Evolutionary conservation across 2,888 invertebrate species (phyloP), one percentile per base, ranked within the genome.

Genomic region (Timandra comae): DNA sequence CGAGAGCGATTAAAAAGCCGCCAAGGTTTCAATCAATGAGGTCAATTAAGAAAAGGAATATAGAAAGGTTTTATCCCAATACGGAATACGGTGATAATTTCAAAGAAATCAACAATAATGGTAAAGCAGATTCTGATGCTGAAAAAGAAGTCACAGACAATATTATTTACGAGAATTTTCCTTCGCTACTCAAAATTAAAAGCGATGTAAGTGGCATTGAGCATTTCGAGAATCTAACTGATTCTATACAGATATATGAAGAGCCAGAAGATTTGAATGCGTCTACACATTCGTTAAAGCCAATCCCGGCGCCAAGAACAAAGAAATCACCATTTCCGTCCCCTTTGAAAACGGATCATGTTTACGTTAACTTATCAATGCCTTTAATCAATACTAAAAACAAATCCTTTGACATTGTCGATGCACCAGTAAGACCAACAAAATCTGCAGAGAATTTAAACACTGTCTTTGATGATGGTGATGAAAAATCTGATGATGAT

Each of bases 201-300:
- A 67, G 76, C 3, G 63, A 76, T 44, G 74, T 81, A 33, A 84
- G 80, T 50, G 84, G 79, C 5, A 63, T 79, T 2, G 80, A 81
- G 39, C 60, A 82, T 38, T 90, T 90, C 63, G 89, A 91, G 64
- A 90, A 91, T 59, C 68, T 91, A 33, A 90, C 89, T 25, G 91
- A 91, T 60, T 90, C 90, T 8, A 90, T 90, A 43, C 90, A 91
- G 72, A 87, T 90, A 13, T 88, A 88, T 41, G 90, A 90, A 64
- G 86, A 87, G 22, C 43, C 35, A 42, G 79, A 66, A 29, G 56
- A 64, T 12, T 61, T 74, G 2, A 71, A 67, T 45, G 41, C 50
- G 28, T 79, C 81, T 1, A 87, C 78, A 8, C 77, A 73, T 38
- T 88, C 88, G 12, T 66, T 87, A 29, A 88, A 82, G 43, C 87